phyloP scores from a whole-genome alignment of 1,140 invertebrate species.

The Drosophila kurseongensis region DNA sequence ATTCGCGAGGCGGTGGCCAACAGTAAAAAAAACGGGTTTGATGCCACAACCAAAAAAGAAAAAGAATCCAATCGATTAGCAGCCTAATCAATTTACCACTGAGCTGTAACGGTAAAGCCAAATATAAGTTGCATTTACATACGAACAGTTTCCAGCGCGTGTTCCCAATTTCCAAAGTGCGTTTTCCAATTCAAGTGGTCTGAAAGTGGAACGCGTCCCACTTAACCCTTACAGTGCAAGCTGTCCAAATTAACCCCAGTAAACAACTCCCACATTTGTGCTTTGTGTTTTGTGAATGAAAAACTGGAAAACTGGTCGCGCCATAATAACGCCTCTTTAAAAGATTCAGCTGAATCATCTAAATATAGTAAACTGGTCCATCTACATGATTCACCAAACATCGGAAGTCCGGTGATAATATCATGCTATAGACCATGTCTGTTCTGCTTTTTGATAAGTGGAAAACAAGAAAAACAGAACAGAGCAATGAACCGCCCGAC shows the following conservation, averaged over 20 bases:
- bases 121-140: conserved; percentile 38
- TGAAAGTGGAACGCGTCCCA: conserved; percentile 75
- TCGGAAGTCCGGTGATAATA: conserved; percentile 53
- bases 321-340: conserved; percentile 47
- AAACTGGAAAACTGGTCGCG: conserved; percentile 70
- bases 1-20: conserved; percentile 46
- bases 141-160: conserved; percentile 1
- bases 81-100: conserved; percentile 73
- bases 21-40: conserved; percentile 60
- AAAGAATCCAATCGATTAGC: conserved; percentile 76
- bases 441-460: conserved; percentile 26
- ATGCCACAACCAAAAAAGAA: conserved; percentile 41
- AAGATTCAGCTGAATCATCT: conserved; percentile 50
- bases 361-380: conserved; percentile 35
- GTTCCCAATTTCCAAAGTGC: conserved; percentile 41
- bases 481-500: conserved; percentile 38
- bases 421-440: conserved; percentile 1
- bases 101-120: conserved; percentile 58
- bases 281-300: conserved; percentile 70
- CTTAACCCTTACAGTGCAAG: conserved; percentile 62
- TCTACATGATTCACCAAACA: conserved; percentile 42
- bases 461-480: conserved; percentile 20
- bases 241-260: conserved; percentile 60
- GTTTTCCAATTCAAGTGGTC: conserved; percentile 56
- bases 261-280: conserved; percentile 59